Evolutionary conservation across 1,140 invertebrate species (phyloP).

Genomic region (Babylonia areolata): DNA sequence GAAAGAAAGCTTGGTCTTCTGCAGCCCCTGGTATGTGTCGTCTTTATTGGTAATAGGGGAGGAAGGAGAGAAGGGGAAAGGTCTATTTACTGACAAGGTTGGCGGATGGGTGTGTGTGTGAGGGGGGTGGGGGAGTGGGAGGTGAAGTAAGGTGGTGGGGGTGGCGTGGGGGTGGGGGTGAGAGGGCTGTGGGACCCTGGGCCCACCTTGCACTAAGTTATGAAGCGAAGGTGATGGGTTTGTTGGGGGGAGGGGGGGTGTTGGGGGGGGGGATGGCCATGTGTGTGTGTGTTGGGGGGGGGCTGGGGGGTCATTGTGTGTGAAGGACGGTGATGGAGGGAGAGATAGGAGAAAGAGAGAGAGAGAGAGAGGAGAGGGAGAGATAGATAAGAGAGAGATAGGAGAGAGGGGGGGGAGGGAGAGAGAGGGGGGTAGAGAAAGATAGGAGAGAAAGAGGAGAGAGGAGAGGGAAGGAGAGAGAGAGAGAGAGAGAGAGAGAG

Average conservation of each 20-base stretch:
- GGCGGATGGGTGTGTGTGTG: neutral
- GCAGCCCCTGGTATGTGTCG: no score
- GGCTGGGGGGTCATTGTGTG: neutral
- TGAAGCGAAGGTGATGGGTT: no score
- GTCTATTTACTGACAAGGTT: no score
- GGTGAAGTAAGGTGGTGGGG: neutral
- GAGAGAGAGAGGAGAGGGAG: neutral
- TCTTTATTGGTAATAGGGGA: neutral
- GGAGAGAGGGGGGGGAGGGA: neutral
- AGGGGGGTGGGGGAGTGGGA: neutral
- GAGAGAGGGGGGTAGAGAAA: neutral
- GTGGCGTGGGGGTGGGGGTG: no score
- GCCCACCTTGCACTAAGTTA: no score
- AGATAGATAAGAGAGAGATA: neutral
- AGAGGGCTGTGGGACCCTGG: no score
- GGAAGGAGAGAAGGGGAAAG: neutral
- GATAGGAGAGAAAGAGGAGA: neutral
- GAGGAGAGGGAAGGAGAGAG: neutral
- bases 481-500: neutral
- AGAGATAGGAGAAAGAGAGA: constrained; percentile 1
- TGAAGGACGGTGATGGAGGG: neutral
- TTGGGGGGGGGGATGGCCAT: neutral
- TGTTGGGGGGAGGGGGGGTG: no score
- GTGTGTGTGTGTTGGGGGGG: neutral
- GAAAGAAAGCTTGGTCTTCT: neutral